A percentile compares a stretch with the other conserved stretches of the same genome.
Evolutionary conservation across 2,113 vertebrate genomes (phyloP).

Genomic region (Pithys albifrons): DNA sequence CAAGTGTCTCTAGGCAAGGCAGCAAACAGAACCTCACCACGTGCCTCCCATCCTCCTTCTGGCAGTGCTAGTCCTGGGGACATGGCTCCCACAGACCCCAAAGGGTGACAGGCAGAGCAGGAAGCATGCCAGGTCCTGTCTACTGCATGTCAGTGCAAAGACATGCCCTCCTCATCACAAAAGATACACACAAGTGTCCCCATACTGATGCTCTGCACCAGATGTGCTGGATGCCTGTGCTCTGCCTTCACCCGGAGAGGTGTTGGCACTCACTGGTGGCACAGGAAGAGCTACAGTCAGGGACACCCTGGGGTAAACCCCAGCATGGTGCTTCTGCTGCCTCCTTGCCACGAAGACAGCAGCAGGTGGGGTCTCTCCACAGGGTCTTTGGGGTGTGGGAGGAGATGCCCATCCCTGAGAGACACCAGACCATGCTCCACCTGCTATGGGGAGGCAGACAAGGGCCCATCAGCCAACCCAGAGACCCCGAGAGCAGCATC

Average conservation of each 20-base stretch:
- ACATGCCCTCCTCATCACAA: accelerated
- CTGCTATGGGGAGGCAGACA: not conserved
- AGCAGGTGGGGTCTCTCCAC: not conserved
- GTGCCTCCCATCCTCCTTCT: not conserved
- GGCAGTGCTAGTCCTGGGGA: not conserved
- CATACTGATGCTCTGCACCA: not conserved
- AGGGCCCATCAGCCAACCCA: accelerated
- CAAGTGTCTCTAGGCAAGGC: conserved; percentile 34
- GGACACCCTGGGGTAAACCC: not conserved
- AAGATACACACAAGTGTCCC: not conserved
- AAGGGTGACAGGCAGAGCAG: not conserved
- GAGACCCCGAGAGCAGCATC: not conserved
- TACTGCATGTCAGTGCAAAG: not conserved
- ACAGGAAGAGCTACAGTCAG: not conserved
- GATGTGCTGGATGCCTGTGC: accelerated
- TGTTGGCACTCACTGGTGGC: accelerated
- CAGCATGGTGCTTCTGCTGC: not conserved
- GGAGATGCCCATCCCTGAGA: accelerated
- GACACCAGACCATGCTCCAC: not conserved
- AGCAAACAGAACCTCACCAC: conserved; percentile 3
- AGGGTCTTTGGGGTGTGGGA: not conserved
- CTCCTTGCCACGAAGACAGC: not conserved
- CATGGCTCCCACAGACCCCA: not conserved
- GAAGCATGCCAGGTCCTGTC: not conserved
- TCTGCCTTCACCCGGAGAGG: not conserved